Percentiles rank a stretch among this genome's conserved stretches.
These are phyloP conservation scores for Mercenaria mercenaria DNA, from an alignment of 1,140 invertebrate species.

Conservation along the genomic window DNA sequence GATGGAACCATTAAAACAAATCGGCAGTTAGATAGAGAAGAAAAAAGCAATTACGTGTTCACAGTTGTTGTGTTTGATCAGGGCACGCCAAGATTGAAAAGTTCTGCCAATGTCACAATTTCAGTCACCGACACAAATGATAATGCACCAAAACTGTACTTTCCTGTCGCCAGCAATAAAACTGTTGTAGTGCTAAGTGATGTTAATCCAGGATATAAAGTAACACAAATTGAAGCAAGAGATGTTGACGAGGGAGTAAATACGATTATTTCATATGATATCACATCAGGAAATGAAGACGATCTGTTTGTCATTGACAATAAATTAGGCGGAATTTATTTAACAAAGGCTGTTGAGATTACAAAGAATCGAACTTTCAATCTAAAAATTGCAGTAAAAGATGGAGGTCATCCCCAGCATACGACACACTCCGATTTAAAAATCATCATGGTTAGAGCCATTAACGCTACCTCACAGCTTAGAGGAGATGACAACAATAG, in stretches of 20 bases:
- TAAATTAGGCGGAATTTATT: slow-evolving; percentile 89
- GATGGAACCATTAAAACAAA: slow-evolving; percentile 88
- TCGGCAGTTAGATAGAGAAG: slow-evolving; percentile 93
- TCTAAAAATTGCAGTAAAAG: slow-evolving; percentile 53
- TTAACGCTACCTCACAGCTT: neutral
- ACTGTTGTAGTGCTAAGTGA: slow-evolving; percentile 72
- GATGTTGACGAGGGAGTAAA: slow-evolving; percentile 77
- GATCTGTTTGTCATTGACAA: slow-evolving; percentile 95
- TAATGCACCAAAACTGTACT: slow-evolving; percentile 91
- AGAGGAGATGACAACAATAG: slow-evolving; percentile 28
- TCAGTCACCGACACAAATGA: slow-evolving; percentile 93
- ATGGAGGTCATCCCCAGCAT: slow-evolving; percentile 53
- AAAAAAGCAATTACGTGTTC: slow-evolving; percentile 91
- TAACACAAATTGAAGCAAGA: slow-evolving; percentile 71
- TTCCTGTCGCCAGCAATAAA: slow-evolving; percentile 75
- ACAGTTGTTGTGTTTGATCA: slow-evolving; percentile 90
- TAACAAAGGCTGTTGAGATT: slow-evolving; percentile 9
- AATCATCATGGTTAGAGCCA: slow-evolving; percentile 23
- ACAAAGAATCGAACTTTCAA: slow-evolving; percentile 48
- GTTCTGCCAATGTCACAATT: slow-evolving; percentile 87
- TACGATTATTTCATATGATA: slow-evolving; percentile 72
- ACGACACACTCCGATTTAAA: slow-evolving; percentile 48
- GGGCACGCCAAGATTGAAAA: slow-evolving; percentile 87
- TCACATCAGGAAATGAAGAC: slow-evolving; percentile 86
- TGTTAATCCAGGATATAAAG: slow-evolving; percentile 68